Conservation (phyloP, 2,113 vertebrate species). For the Phalacrocorax aristotelis region DNA sequence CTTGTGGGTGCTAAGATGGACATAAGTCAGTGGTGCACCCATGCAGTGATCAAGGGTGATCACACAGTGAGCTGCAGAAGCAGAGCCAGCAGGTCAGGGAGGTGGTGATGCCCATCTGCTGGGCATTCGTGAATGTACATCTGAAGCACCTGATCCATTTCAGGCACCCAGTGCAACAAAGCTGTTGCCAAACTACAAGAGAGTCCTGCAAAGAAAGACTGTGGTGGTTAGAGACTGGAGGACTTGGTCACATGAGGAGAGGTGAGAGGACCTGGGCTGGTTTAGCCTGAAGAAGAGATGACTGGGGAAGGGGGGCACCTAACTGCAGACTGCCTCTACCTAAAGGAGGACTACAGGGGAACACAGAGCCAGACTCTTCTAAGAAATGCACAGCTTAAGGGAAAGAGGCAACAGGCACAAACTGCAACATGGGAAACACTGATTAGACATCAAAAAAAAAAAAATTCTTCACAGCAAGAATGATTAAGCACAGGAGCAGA, state of each 20-base stretch:
- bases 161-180: not conserved
- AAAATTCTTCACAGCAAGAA: not conserved
- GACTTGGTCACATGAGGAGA: not conserved
- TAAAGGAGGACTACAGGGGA: not conserved
- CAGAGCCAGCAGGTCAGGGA: not conserved
- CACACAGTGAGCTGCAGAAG: not conserved
- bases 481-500: not conserved
- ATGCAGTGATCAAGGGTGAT: not conserved
- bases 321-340: not conserved
- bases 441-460: not conserved
- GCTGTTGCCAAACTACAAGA: not conserved
- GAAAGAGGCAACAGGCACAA: not conserved
- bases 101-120: not conserved
- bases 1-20: not conserved
- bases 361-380: not conserved
- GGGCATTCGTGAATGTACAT: not conserved
- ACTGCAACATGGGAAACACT: not conserved
- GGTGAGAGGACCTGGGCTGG: not conserved
- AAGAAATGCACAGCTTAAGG: not conserved
- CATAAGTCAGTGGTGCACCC: not conserved
- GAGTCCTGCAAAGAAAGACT: not conserved
- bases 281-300: not conserved
- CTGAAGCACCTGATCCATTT: not conserved
- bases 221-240: not conserved
- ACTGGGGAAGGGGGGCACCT: not conserved